Base-by-base conservation (phyloP, 1,140 invertebrate genomes). In the Wasmannia auropunctata region DNA sequence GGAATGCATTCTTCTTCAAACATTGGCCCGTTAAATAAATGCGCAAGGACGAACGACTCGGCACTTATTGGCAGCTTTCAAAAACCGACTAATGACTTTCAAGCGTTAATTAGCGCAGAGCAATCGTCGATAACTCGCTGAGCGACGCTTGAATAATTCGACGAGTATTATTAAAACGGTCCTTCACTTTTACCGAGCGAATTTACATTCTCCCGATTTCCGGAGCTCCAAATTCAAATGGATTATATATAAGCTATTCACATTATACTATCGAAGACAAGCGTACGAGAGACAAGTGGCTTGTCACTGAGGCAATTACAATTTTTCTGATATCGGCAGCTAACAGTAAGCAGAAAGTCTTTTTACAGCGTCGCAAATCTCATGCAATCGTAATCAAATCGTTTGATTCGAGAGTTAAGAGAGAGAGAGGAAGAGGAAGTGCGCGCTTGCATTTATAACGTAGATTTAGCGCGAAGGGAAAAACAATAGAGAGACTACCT, bases 401-500 rank as follows among this genome's bases (percentile, higher is more conserved):
- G 19, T 31, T 80, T 56, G 46, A 46, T 16, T 63, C 8, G 22
- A n/a, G n/a, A 31, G 14, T 31, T 65, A 56, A 67, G 28, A 37
- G 14, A 58, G 49, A 67, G 28, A 37, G 14, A 58, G 49, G 31
- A 51, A 70, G 63, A 54, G 65, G 43, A 70, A 70, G 49, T 56
- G 6, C 43, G 25, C 25, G 34, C 58, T 54, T 40, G 37, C 25
- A 7, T 54, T 74, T n/a, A 7, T 34, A 43, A 51, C 72, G 49
- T 22, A 3, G 43, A 74, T 5, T 28, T 22, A 65, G 43, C 10
- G 51, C 43, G 25, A 70, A 75, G n/a, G 70, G 56, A 83, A 83
- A 91, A 91, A 91, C 87, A 91, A 92, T 88, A 79, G n/a, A n/a
- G n/a, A n/a, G 84, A 70, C 46, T 80, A 60, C 51, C 74, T 67